Percentiles rank a stretch among this genome's conserved stretches.
These are phyloP conservation scores for Ceratoteleas bidentatus DNA, from an alignment of 1,140 invertebrate species.

Conservation along the genomic window DNA sequence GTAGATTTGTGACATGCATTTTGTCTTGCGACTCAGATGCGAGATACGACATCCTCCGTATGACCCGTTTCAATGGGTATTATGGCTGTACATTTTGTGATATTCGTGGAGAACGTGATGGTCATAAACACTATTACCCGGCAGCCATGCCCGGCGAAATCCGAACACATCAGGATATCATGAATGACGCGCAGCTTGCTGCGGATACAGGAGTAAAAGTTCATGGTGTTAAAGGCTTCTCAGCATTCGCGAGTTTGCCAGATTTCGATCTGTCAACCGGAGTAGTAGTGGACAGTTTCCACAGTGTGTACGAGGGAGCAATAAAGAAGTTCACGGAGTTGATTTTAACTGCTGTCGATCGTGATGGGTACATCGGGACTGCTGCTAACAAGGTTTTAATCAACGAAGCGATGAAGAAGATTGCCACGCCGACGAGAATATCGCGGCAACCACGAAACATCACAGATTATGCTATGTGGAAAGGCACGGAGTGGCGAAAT, in stretches of 20 bases:
- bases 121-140: no score
- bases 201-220: background rate
- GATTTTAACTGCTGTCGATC: background rate
- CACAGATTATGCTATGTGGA: background rate
- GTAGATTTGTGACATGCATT: no score
- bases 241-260: slow-evolving; percentile 2
- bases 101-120: no score
- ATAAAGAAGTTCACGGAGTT: background rate
- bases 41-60: no score
- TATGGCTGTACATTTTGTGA: no score
- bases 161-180: background rate
- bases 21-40: no score
- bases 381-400: background rate
- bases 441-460: background rate
- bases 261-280: background rate
- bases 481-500: slow-evolving; percentile 5
- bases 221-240: background rate
- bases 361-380: background rate
- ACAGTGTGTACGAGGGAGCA: background rate
- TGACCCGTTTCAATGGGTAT: no score
- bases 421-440: background rate
- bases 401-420: background rate
- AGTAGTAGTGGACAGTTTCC: background rate
- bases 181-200: background rate
- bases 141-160: no score